Evolutionary conservation across 2,113 vertebrate genomes (phyloP).

Genomic region (rat (Rattus norvegicus)): GRCr8 NC_086024.1:68498501-68499000

Average conservation of each 20-base stretch:
- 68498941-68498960: neutral
- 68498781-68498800: conserved; percentile 40
- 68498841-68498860: neutral
- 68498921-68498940: neutral
- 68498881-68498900: conserved; percentile 31
- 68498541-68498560: conserved; percentile 54
- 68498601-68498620: conserved; percentile 74
- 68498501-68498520: conserved; percentile 74
- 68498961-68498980: neutral
- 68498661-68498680: conserved; percentile 51
- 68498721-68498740: conserved; percentile 42
- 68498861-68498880: neutral
- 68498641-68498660: conserved; percentile 37
- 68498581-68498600: conserved; percentile 71
- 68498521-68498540: conserved; percentile 66
- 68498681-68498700: conserved; percentile 43
- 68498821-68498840: neutral
- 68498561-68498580: conserved; percentile 60
- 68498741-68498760: neutral
- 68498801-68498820: conserved; percentile 13
- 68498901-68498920: neutral
- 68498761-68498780: neutral
- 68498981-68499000: neutral
- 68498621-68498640: conserved; percentile 61
- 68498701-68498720: conserved; percentile 54